Evolutionary conservation across 2,888 invertebrate genomes (phyloP), one percentile per base, ranked within the genome.

Genomic region (Portevinia maculata): DNA sequence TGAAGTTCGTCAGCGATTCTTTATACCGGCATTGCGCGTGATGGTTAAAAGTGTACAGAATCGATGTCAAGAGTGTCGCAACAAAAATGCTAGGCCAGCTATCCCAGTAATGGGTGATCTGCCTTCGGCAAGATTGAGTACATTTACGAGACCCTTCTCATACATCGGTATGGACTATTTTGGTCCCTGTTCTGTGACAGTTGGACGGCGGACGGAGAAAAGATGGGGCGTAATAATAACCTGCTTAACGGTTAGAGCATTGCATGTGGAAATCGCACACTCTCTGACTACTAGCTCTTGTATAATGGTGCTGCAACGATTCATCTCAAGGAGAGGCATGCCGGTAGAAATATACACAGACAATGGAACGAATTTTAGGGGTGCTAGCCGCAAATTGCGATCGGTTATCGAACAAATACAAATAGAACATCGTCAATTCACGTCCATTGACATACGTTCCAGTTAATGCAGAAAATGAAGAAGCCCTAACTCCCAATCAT

Each of bases 311-410:
- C 19, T 46, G 11, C 19, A 46, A n/a, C 46, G 46, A 4, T 46
- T 46, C 46, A 24, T 46, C 4, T 21, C 46, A 4, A 46, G 46
- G 4, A 46, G 46, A 21, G 46, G 46, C 1, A 9, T 9, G 9
- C 46, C 46, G 11, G n/a, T 21, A 0, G 46, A 46, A 6, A 24
- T 46, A 24, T 48, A 24, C n/a, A 24, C 48, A n/a, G 48, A 48
- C n/a, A 48, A 48, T 8, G 48, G 24, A n/a, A 48, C 48, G 0
- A 24, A 48, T 1, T 48, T 48, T 13, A 21, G 24, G 1, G 79
- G 67, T 9, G 79, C 84, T 0, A 67, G 62, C 6, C 8, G 9
- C 13, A 39, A 64, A 11, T 9, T 64, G 9, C 50, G 52, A 2
- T 39, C 50, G 15, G 37, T 37, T 17, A 3, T 64, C 0, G 9